Base-by-base conservation (phyloP, 2,797 vertebrate genomes). In the Crocidura indochinensis region DNA sequence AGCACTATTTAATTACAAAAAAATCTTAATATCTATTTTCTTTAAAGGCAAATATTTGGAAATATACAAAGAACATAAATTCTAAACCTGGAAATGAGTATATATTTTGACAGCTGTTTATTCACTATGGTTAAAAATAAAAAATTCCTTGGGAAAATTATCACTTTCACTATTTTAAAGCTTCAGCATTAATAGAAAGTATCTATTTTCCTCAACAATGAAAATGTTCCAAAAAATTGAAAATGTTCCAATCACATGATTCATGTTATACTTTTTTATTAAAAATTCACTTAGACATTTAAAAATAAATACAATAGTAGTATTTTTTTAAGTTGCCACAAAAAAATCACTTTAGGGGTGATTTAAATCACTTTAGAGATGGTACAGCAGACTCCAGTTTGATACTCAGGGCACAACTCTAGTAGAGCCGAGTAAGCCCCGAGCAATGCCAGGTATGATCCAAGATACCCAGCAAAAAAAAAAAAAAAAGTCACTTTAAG, bases 81-180 rank as follows among this genome's bases (percentile, higher is more conserved):
- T 80, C 53, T 85, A 87, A 94, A 91, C 24, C 72, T 81, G 88
- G 62, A 92, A 94, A 91, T 78, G 17, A 46, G 38, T 19, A 4
- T 74, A 60, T 77, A 17, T 84, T 80, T 77, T 86, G 49, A 88
- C 31, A 93, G 62, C 27, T 76, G 29, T 53, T 60, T n/a, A 88
- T 49, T 94, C 85, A 93, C 74, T 86, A 77, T 60, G 27, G 69
- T 31, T 82, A 76, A 94, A 95, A 94, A 85, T 81, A 94, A 94
- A 96, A 95, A 71, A 90, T 60, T 20, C 56, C 15, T 83, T 10
- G 10, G 29, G 47, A 95, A 93, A 91, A 91, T 56, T 56, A 86
- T 53, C 10, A 8, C 49, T 73, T 76, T 92, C 79, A 84, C 81
- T 74, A 90, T 92, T 92, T n/a, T 84, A 29, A 92, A 88, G 79